Evolutionary conservation across 2,797 vertebrate genomes (phyloP), one percentile per base, ranked within the genome.

Genomic region (Pteropus rufus): DNA sequence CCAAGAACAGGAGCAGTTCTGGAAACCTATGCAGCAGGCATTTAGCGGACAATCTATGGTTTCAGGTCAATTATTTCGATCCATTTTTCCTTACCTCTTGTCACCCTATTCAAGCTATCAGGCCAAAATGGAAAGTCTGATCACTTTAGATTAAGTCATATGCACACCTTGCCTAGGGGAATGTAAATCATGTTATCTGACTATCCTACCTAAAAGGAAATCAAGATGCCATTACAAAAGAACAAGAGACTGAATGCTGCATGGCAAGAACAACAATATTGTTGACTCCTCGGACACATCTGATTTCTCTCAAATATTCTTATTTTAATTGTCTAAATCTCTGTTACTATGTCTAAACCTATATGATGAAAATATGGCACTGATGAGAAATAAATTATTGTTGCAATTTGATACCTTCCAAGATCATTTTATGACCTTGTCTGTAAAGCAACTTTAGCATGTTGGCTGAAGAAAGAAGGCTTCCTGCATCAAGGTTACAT

Each of bases 261-360:
- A 21, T 26, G 18, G 2, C 5, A 75, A 60, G 44, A 87, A 73
- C 39, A 80, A 19, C 16, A 39, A 39, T 49, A 26, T 36, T 90
- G 36, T 29, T 58, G 79, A 39, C 19, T 87, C 41, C 31, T 75
- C 52, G 60, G 31, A 44, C 56, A 64, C 41, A 60, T 49, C 46
- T 79, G 4, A 79, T 83, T 89, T 76, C 46, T 95, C 39, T 67
- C 44, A 95, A 88, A 41, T 83, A 41, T 64, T 26, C 26, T 21
- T 69, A 94, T 80, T 89, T 83, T 58, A 77, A 85, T 75, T 85
- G 49, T 89, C 39, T 75, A 77, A 95, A 64, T 93, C 29, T 77
- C 46, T 84, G 77, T 29, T 89, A 89, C 19, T 73, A 26, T 80
- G 3, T 69, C 72, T 60, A 44, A 65, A 41, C 2, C 14, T 86